These are phyloP conservation scores for Larimichthys polyactis DNA, from an alignment of 2,113 vertebrate species.

Conservation along the genomic window DNA sequence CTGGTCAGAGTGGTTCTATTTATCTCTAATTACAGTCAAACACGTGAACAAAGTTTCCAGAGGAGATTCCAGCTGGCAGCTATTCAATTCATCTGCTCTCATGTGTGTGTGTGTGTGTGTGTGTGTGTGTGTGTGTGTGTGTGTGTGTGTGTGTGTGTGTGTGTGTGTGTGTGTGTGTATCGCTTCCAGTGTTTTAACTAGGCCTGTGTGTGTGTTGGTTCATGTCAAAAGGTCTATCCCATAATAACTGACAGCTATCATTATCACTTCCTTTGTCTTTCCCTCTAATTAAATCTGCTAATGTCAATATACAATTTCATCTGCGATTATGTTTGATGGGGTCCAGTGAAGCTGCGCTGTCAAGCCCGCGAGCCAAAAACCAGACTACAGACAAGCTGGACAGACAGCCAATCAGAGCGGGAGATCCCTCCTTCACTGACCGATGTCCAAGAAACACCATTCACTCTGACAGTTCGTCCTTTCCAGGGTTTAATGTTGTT, in stretches of 20 bases:
- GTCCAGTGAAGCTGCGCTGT: slow-evolving; percentile 13
- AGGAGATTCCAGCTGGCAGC: slow-evolving; percentile 66
- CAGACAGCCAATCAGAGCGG: slow-evolving; percentile 35
- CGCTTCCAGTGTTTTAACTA: slow-evolving; percentile 46
- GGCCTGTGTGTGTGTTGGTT: slow-evolving; percentile 39
- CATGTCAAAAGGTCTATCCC: slow-evolving; percentile 68
- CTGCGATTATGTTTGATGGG: slow-evolving; percentile 46
- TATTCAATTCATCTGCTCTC: slow-evolving; percentile 52
- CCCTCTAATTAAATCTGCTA: slow-evolving; percentile 67
- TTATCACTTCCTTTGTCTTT: slow-evolving; percentile 71
- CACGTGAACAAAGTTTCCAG: slow-evolving; percentile 63
- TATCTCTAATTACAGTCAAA: slow-evolving; percentile 77
- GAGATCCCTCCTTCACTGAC: slow-evolving; percentile 28
- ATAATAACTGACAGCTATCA: slow-evolving; percentile 72
- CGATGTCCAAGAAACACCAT: slow-evolving; percentile 49
- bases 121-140: slow-evolving; percentile 46
- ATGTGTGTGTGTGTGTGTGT: slow-evolving; percentile 18
- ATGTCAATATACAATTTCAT: slow-evolving; percentile 74
- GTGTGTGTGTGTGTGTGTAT: slow-evolving; percentile 40
- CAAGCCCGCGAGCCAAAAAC: slow-evolving; percentile 46
- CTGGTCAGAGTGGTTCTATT: slow-evolving; percentile 64
- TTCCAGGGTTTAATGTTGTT: slow-evolving; percentile 14
- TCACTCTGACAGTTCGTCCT: slow-evolving; percentile 48
- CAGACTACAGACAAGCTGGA: slow-evolving; percentile 31
- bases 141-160: slow-evolving; percentile 31